phyloP scores from a whole-genome alignment of 2,888 invertebrate genomes.

The Troilus luridus region DNA sequence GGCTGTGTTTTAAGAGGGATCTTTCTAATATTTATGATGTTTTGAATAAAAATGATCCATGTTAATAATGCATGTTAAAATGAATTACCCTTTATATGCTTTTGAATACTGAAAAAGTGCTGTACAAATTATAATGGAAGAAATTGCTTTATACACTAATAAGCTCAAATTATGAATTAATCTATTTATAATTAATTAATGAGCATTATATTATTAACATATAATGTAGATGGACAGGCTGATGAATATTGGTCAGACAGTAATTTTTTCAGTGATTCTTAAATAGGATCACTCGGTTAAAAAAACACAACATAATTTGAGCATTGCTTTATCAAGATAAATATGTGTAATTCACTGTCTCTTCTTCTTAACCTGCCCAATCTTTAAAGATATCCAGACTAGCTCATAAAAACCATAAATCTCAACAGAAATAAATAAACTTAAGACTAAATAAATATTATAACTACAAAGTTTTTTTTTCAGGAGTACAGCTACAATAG shows the following conservation, averaged over 20 bases:
- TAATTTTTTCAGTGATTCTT: background rate
- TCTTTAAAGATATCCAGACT: constrained; percentile 56
- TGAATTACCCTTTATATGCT: background rate
- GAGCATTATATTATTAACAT: constrained; percentile 51
- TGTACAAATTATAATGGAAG: constrained; percentile 47
- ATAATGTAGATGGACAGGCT: constrained; percentile 49
- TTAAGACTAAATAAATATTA: constrained; percentile 37
- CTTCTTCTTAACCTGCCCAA: constrained; percentile 41
- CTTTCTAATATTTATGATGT: background rate
- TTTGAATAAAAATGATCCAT: background rate
- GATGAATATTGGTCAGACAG: constrained; percentile 38
- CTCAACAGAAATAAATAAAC: constrained; percentile 58
- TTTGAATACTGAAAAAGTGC: constrained; percentile 55
- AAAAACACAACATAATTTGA: background rate
- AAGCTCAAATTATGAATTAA: constrained; percentile 53
- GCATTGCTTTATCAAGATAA: background rate
- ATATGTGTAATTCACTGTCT: background rate
- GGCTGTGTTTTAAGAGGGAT: background rate
- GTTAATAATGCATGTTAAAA: background rate
- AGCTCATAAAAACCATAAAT: constrained; percentile 57
- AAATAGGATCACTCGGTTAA: background rate
- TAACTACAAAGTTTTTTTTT: constrained; percentile 11
- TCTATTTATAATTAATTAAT: constrained; percentile 52
- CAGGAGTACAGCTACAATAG: background rate
- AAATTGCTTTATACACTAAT: constrained; percentile 58